phyloP scores from a whole-genome alignment of 2,113 vertebrate genomes.

The Oncorhynchus kisutch region DNA sequence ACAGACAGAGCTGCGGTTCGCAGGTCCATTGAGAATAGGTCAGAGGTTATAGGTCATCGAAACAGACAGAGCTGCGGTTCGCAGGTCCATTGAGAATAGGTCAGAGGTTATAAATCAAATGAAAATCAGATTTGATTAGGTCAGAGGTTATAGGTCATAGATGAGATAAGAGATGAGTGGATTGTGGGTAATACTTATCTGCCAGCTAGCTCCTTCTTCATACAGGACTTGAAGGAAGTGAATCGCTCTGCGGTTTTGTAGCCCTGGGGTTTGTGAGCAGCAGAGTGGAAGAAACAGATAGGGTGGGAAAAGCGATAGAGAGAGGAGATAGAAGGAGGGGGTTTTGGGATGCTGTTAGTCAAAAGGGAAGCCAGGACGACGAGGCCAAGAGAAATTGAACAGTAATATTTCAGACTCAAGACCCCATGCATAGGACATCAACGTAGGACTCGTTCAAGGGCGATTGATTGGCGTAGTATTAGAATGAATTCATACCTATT shows the following conservation, averaged over 20 bases:
- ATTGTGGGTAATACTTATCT: constrained; percentile 85
- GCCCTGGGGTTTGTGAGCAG: constrained; percentile 71
- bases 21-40: neutral
- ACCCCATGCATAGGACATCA: neutral
- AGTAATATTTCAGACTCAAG: neutral
- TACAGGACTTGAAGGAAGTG: constrained; percentile 91
- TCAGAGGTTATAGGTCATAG: neutral
- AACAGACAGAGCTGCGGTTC: no score
- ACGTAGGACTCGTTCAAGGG: no score
- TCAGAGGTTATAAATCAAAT: neutral
- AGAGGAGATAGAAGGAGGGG: neutral
- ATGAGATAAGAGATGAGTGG: neutral
- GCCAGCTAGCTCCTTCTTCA: constrained; percentile 95
- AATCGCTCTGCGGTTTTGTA: constrained; percentile 90
- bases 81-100: no score
- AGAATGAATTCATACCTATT: no score
- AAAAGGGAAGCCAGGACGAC: constrained; percentile 29
- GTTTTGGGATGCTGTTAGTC: constrained; percentile 16
- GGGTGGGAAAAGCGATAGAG: neutral
- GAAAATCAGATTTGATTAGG: neutral
- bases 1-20: neutral
- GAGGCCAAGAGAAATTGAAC: constrained; percentile 17
- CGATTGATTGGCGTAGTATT: no score
- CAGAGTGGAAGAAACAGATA: constrained; percentile 8
- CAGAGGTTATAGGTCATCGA: no score